Evolutionary conservation across 1,140 invertebrate genomes (phyloP), one percentile per base, ranked within the genome.

Genomic region (Globodera rostochiensis): DNA sequence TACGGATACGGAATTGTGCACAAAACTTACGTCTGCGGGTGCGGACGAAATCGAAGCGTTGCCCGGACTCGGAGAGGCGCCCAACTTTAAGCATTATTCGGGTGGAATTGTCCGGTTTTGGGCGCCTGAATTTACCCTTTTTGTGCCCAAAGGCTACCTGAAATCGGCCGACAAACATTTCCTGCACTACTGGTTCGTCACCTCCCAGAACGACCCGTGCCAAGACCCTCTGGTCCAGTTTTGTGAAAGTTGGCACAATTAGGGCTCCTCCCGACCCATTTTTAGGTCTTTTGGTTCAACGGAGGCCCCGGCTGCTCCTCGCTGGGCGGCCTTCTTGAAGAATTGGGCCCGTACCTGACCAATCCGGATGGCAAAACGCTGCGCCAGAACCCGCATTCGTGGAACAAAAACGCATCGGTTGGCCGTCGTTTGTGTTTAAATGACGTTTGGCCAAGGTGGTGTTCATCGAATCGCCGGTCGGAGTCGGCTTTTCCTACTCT

Each of bases 231-330:
- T 92, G 6, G 85, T 92, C 6, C 80, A 15, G 19, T 60, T 60
- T 92, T 36, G 92, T 19, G 13, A 64, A 64, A 64, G 7, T 7
- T 53, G 7, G 50, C 13, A 19, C 57, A 19, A 6, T 15, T 19
- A 6, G 11, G 19, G 3, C 5, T 19, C 9, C 57, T 64, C 57
- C 4, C 36, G 7, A 67, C 7, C n/a, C 49, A 21, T 82, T 91
- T 92, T 21, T 36, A 92, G 4, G 87, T 93, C 6, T 83, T 92
- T 21, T 92, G 92, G 92, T 82, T 92, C 84, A 92, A 92, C 87
- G 92, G 92, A 49, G 92, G 92, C 67, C 92, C 92, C 76, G 92
- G 92, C 1, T 92, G 92, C 84, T 91, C 91, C 81, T 92, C 91
- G 53, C 79, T 92, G 69, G 85, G 90, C 67, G 92, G 91, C 7